Evolutionary conservation across 2,113 vertebrate genomes (phyloP), one percentile per base, ranked within the genome.

Genomic region (Phasianus colchicus): DNA sequence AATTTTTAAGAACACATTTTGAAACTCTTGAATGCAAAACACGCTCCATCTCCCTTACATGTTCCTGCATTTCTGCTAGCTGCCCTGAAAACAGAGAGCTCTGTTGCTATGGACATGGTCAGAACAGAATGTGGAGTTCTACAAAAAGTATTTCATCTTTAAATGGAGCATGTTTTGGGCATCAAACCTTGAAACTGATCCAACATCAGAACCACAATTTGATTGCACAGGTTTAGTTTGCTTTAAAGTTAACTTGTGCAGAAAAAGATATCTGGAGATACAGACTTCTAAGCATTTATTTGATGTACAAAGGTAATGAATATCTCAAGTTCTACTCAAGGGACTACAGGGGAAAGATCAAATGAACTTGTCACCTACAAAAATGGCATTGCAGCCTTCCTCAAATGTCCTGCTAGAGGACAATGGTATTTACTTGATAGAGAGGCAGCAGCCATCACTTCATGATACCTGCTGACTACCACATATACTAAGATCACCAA

Each of bases 401-500:
- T 11, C 71, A n/a, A 13, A 69, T 11, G 36, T 63, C 21, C 32
- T 65, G 12, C 25, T 16, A 65, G 20, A 2, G 1, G 30, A 55
- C 4, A n/a, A n/a, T n/a, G n/a, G n/a, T n/a, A n/a, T n/a, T n/a
- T n/a, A n/a, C n/a, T n/a, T n/a, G n/a, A n/a, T n/a, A n/a, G n/a
- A n/a, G n/a, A n/a, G n/a, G n/a, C n/a, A n/a, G n/a, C n/a, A n/a
- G n/a, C 40, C 16, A 38, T 4, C 47, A 61, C 36, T 47, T 71
- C 0, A 0, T 9, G 3, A 38, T 2, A 32, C 4, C 18, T 43
- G 32, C 34, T 22, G 19, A n/a, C 24, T 4, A 3, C 38, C 11
- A 16, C 2, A 3, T 5, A 18, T 40, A 43, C 72, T 38, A 29
- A 21, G 29, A 86, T 40, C 64, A 83, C 8, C 36, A 43, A 29